Conservation (phyloP, 2,888 invertebrate genomes). For the Teleiodes luculella region DNA sequence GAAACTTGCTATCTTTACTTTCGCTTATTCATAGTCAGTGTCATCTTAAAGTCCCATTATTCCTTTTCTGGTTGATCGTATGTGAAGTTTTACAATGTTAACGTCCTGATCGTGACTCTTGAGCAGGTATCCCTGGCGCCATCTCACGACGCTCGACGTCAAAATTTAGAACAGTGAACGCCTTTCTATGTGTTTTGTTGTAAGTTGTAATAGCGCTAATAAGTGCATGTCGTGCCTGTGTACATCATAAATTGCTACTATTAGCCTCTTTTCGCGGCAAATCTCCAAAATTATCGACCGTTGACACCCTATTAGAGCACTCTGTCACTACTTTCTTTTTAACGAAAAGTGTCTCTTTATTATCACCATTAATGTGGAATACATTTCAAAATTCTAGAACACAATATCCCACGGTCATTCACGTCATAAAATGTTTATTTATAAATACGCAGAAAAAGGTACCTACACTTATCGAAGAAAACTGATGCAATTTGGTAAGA, state of each 20-base stretch:
- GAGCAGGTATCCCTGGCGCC: slow-evolving; percentile 48
- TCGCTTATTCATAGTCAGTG: neutral
- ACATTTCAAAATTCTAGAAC: slow-evolving; percentile 34
- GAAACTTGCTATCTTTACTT: slow-evolving; percentile 6
- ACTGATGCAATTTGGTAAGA: slow-evolving; percentile 34
- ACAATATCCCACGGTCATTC: no score
- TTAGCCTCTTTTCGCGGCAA: slow-evolving; percentile 47
- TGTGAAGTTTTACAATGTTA: slow-evolving; percentile 1
- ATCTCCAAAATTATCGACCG: slow-evolving; percentile 47
- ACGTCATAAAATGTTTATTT: slow-evolving; percentile 19
- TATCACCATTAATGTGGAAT: slow-evolving; percentile 28
- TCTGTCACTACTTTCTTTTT: slow-evolving; percentile 34
- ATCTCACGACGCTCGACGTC: slow-evolving; percentile 59
- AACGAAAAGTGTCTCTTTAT: slow-evolving; percentile 19
- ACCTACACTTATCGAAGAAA: slow-evolving; percentile 17
- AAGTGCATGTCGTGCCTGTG: no score
- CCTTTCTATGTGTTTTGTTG: slow-evolving; percentile 34
- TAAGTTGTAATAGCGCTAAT: slow-evolving; percentile 28
- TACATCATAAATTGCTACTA: slow-evolving; percentile 54
- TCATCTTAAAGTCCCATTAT: slow-evolving; percentile 1
- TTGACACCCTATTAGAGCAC: slow-evolving; percentile 45
- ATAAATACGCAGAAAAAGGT: neutral
- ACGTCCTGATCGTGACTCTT: slow-evolving; percentile 43
- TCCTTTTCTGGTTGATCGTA: neutral
- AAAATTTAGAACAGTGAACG: slow-evolving; percentile 53